These are phyloP conservation scores for Limosa lapponica DNA, from an alignment of 2,797 vertebrate genomes.

Conservation along the genomic window DNA sequence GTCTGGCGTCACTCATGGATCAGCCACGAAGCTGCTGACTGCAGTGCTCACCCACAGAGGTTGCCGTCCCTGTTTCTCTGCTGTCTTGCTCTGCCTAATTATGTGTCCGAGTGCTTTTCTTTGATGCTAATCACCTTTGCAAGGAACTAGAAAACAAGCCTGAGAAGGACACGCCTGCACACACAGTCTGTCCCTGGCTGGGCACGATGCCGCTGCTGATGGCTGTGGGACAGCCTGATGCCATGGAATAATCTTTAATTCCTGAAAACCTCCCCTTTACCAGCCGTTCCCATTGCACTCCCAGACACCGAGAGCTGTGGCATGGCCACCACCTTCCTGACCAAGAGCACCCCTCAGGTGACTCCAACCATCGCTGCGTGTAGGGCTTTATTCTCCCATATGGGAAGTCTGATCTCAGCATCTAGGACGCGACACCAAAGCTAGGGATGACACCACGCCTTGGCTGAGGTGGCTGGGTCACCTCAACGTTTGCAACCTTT, in stretches of 20 bases:
- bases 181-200: not conserved
- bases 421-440: not conserved
- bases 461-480: not conserved
- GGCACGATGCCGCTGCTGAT: not conserved
- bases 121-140: slow-evolving; percentile 40
- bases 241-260: not conserved
- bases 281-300: not conserved
- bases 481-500: not conserved
- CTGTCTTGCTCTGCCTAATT: slow-evolving; percentile 44
- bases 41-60: not conserved
- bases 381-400: not conserved
- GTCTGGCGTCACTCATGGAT: not conserved
- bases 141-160: not conserved
- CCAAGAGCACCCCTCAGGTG: not conserved
- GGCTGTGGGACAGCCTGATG: not conserved
- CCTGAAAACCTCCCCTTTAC: not conserved
- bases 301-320: not conserved
- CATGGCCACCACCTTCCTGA: not conserved
- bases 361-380: not conserved
- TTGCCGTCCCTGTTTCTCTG: not conserved
- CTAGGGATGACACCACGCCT: not conserved
- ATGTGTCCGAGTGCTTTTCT: slow-evolving; percentile 30
- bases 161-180: slow-evolving; percentile 1
- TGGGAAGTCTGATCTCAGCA: not conserved
- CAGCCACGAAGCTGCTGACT: slow-evolving; percentile 41